Conservation (phyloP, 2,113 vertebrate species). For the Pterocles burchelli region DNA sequence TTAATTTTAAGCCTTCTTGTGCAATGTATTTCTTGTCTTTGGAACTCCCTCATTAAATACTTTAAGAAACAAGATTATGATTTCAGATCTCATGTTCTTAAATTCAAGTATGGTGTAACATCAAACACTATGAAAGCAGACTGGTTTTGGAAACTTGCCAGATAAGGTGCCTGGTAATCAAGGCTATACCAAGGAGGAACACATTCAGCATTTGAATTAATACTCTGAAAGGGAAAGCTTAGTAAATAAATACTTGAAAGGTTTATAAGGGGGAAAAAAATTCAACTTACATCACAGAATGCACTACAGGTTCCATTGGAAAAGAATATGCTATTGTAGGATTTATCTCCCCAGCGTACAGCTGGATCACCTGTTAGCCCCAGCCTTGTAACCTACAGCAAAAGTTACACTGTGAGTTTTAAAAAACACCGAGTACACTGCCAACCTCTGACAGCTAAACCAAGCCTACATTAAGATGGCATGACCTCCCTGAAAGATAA, state of each 20-base stretch:
- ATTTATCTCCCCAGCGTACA: conserved; percentile 96
- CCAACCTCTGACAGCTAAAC: not conserved
- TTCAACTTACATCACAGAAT: conserved; percentile 89
- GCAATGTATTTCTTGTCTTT: not conserved
- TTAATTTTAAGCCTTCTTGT: not conserved
- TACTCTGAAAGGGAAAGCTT: not conserved
- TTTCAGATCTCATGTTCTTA: not conserved
- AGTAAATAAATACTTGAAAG: not conserved
- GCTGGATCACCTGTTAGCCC: conserved; percentile 83
- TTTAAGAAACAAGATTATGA: not conserved
- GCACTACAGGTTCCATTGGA: conserved; percentile 85
- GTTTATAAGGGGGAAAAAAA: not conserved
- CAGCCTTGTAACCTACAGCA: conserved; percentile 74
- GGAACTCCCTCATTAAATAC: not conserved
- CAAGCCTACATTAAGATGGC: not conserved
- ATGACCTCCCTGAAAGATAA: not conserved
- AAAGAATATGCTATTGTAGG: conserved; percentile 86
- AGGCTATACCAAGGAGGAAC: not conserved
- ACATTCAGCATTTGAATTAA: not conserved
- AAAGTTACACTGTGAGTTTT: not conserved
- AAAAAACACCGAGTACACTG: not conserved
- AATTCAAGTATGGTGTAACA: not conserved
- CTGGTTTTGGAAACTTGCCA: not conserved
- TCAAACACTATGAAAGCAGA: not conserved
- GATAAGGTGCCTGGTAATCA: not conserved